Evolutionary conservation across 1,140 invertebrate species (phyloP), one percentile per base, ranked within the genome.

Genomic region (Plectus sambesii): DNA sequence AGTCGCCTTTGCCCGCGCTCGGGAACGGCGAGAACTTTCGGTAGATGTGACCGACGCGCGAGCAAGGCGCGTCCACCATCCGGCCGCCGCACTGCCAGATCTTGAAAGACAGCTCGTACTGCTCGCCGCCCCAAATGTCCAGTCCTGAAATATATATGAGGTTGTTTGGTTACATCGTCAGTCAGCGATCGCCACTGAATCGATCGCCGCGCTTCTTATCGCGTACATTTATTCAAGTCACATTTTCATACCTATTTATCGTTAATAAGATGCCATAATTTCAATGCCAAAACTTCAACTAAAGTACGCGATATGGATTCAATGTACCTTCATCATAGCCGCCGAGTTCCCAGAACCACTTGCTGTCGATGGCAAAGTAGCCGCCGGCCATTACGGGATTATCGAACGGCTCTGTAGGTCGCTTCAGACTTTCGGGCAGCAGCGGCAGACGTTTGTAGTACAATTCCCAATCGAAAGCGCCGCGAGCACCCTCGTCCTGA

Each of bases 381-480:
- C 80, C 80, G 23, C 80, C 80, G 44, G 81, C 81, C 78, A 82
- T 82, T 0, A 81, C 77, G 43, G 80, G 80, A 59, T 75, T 78
- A 61, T 76, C 77, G 63, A 92, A 92, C 0, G 90, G 90, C 63
- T 87, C 80, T 0, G 86, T 79, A 19, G 87, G 87, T 70, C 83
- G 76, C 56, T 80, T 75, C 12, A 82, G 63, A 69, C 93, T 86
- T 59, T 82, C 80, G 0, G 82, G 80, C 46, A 90, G 69, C 9
- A 93, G 60, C 0, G 88, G 87, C 37, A 97, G 71, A 23, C 90
- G 75, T 70, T 97, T 97, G 67, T 96, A 96, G 71, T 81, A 92
- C 59, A 97, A 81, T 69, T 93, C 83, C 89, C 89, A 96, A 69
- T 94, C 88, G 72, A 96, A 94, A 25, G 23, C 38, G 5, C 88